Evolutionary conservation across 2,113 vertebrate species (phyloP), one percentile per base, ranked within the genome.

Genomic region (Poeciliopsis occidentalis): DNA sequence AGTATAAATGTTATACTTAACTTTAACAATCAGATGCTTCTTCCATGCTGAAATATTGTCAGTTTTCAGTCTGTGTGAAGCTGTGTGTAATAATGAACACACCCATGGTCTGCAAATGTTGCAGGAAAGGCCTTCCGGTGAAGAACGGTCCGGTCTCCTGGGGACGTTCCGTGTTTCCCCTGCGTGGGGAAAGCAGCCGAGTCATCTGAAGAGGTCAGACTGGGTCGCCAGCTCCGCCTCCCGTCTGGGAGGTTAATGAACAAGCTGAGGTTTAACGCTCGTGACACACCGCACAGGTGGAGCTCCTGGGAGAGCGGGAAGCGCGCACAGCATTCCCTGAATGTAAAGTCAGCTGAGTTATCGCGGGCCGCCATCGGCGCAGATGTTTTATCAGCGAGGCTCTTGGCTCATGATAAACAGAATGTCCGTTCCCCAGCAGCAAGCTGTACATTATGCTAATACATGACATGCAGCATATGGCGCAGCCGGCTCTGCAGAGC

Each of bases 341-440:
- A 67, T 67, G 73, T 32, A 64, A 24, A 67, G 64, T 60, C 47
- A 31, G n/a, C 67, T 34, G 60, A 65, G 47, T 80, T 76, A 71
- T 75, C 76, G 24, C 34, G 73, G 17, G 12, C 15, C 44, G 44
- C 64, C 70, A 78, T 68, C 69, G 41, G 37, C 61, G 60, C 88
- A 87, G 79, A 87, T 82, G 83, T 84, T 86, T 76, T 66, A 71
- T 87, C 81, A 70, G 69, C 78, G 8, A 7, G 51, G 47, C 31
- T 3, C 72, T 79, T 73, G 47, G 44, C 76, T 73, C 81, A 71
- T 69, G 24, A 75, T 77, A 86, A 89, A 86, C 69, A 71, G 76
- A 80, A 69, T 66, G 74, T 75, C 71, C 71, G 60, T 80, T 91
- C 85, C 61, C 78, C 68, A 76, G 65, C 31, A 63, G 63, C 66